Conservation (phyloP, 2,797 vertebrate species). For the Neomorphus geoffroyi region DNA sequence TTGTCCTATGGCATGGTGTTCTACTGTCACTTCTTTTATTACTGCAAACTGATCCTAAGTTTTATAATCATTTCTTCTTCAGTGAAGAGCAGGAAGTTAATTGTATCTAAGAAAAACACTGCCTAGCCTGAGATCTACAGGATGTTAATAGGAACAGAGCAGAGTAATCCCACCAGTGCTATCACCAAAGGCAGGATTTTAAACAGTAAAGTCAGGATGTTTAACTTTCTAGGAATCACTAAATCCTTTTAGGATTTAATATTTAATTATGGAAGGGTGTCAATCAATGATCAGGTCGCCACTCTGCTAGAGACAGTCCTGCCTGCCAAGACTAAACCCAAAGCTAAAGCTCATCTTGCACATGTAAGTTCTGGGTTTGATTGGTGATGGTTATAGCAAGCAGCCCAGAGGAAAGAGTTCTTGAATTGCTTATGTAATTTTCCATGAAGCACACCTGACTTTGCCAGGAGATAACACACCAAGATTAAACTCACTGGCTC, state of each 20-base stretch:
- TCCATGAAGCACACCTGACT: conserved; percentile 1
- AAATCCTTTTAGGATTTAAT: background rate
- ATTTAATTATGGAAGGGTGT: background rate
- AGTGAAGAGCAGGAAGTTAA: background rate
- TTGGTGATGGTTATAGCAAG: background rate
- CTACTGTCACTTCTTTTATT: background rate
- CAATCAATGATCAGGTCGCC: background rate
- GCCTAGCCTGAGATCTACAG: background rate
- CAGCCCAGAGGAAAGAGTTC: background rate
- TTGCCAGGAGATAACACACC: background rate
- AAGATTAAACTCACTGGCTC: background rate
- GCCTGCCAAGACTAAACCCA: background rate
- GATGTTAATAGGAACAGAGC: background rate
- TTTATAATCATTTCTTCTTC: background rate
- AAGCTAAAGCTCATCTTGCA: background rate
- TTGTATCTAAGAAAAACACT: background rate
- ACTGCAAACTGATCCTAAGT: background rate
- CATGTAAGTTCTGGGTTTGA: conserved; percentile 23
- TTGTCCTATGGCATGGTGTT: background rate
- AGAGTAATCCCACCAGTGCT: background rate
- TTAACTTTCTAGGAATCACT: background rate
- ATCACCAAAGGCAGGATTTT: background rate
- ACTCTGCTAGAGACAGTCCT: background rate
- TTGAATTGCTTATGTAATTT: conserved; percentile 20
- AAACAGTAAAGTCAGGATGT: background rate